Evolutionary conservation across 2,113 vertebrate genomes (phyloP), one percentile per base, ranked within the genome.

Genomic region (Potamarius usumacintae): DNA sequence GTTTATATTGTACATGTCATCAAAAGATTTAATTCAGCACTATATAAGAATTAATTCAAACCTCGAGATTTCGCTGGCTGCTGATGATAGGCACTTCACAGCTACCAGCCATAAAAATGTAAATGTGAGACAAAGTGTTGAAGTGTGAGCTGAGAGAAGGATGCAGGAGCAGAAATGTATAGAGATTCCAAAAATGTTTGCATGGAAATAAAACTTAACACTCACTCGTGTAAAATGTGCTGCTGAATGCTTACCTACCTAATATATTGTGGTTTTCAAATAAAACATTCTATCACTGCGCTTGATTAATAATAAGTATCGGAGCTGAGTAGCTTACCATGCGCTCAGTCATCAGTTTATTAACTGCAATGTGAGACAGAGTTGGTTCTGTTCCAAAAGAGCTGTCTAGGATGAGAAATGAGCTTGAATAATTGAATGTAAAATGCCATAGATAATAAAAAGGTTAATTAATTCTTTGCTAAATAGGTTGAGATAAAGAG

Each of bases 381-480:
- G 82, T 60, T 83, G 88, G 87, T 82, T 81, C 67, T 79, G 89
- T 89, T 90, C 89, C 87, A 90, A 87, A 74, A 88, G 85, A 90
- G 87, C 89, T 90, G 89, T 90, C 87, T 85, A 55, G 82, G 71
- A 90, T 89, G 89, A 90, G 87, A 87, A 90, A 90, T 89, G 89
- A 86, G 85, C 89, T 88, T 69, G 78, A 89, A 89, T 90, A 90
- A 90, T 90, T 90, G 89, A 90, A 90, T 90, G 89, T 90, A 90
- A 90, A 90, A 90, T 89, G 89, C 82, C 89, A 87, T 20, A 82
- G 89, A 90, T 90, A 90, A 90, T 89, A 89, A 87, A 90, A 90
- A 90, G 89, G 89, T 89, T 90, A 90, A 90, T 90, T 90, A 90
- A 90, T 90, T 90, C 89, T 87, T 87, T 27, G 85, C 87, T 90